Base-by-base conservation (phyloP, 1,140 invertebrate genomes). In the Ostrea edulis region DNA sequence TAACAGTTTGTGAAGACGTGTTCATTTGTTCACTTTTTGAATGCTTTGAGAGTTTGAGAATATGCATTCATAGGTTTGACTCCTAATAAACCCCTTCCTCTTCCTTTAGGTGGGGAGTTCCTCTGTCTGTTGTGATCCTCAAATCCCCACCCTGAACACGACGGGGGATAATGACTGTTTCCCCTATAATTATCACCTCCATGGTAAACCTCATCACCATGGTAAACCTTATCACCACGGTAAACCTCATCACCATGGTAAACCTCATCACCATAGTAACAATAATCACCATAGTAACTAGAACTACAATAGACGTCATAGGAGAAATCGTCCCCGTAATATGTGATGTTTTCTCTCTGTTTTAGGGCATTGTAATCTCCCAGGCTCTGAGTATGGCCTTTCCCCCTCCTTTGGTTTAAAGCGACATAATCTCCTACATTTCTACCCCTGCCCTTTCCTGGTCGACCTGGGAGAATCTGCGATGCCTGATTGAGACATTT, bases 11-110 rank as follows among this genome's bases (percentile, higher is more conserved):
- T 44, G 35, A 44, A 44, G 5, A 44, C 35, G 5, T 44, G 35
- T 44, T 44, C 35, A 44, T 44, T 44, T 2, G 35, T 44, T 44
- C 55, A 87, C 51, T 83, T 82, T 17, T 82, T 87, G 35, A 87
- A 87, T 14, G 53, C 83, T 8, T 35, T 83, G 55, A 83, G 86
- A 22, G 86, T 87, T 35, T 62, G 53, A 9, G 53, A 54, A 62
- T 87, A 87, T n/a, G 77, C 77, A 9, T 53, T 25, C 81, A 87
- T 58, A 8, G 86, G 25, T 55, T 82, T 83, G 53, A 55, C 22
- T 4, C 51, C 77, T 25, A 86, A 51, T 51, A 87, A 65, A 51
- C 86, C 86, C 82, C 86, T 85, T 12, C 86, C 81, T 35, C 55
- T 55, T 35, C 86, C 81, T 58, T 77, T 52, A 53, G 53, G 20